Conservation (phyloP, 2,797 vertebrate genomes). For the Syndactyla subalaris region DNA sequence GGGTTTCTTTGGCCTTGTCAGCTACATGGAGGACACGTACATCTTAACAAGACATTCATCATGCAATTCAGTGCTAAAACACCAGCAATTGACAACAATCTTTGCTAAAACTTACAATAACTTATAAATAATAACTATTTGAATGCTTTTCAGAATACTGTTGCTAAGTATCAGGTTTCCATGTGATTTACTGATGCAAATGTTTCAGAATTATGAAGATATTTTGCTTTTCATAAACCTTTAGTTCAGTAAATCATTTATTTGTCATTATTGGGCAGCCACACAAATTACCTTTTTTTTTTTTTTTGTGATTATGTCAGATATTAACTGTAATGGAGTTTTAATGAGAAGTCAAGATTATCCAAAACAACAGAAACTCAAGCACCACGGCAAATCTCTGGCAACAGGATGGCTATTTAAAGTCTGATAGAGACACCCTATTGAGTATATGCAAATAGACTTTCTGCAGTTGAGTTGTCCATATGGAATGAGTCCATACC, state of each 20-base stretch:
- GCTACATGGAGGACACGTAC: neutral
- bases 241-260: neutral
- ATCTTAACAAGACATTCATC: neutral
- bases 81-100: neutral
- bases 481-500: conserved; percentile 7
- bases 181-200: neutral
- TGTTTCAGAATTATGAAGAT: neutral
- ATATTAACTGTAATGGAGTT: neutral
- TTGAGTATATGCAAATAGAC: neutral
- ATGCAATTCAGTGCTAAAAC: neutral
- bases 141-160: neutral
- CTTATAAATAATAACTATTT: neutral
- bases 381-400: neutral
- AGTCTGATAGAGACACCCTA: neutral
- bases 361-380: conserved; percentile 5
- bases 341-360: conserved; percentile 4
- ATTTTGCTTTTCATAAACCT: neutral
- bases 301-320: neutral
- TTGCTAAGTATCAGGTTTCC: neutral
- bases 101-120: neutral
- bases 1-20: conserved; percentile 10
- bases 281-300: neutral
- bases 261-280: neutral
- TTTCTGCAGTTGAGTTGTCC: neutral
- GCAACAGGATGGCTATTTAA: conserved; percentile 1